Evolutionary conservation across 2,888 invertebrate genomes (phyloP), one percentile per base, ranked within the genome.

Genomic region (Campaea margaritaria): DNA sequence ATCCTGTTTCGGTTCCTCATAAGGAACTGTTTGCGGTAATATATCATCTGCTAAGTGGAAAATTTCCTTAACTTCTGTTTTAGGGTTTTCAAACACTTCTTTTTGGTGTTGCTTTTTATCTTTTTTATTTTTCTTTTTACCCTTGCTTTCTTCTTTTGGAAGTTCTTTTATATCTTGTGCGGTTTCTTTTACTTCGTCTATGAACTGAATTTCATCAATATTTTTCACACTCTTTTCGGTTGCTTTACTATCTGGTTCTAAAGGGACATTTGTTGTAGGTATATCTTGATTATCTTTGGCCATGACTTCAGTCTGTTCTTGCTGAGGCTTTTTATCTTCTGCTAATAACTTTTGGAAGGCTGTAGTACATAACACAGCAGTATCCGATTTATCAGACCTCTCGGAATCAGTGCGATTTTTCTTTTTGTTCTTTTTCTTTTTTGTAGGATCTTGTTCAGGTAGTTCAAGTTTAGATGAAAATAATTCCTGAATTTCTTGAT

Each of bases 361-460:
- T 31, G 82, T 62, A 38, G 83, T 84, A 60, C 86, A 86, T n/a
- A 81, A 74, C 9, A 75, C n/a, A 5, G 68, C 55, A 44, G 83
- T 87, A 38, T 85, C 86, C 13, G 67, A 64, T 62, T 82, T 84
- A 7, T 88, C 89, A 12, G 86, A 86, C 64, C 69, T 84, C 64
- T 90, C 89, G 8, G 87, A 87, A 67, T 90, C 91, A 66, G 68
- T 78, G 0, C 81, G 78, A 63, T 87, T 89, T 62, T 90, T 90
- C 64, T 89, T 90, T 59, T 91, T 90, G 59, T 86, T 89, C 66
- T 90, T 91, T 72, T 90, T 91, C 67, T 83, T 85, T 53, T 76
- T n/a, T n/a, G n/a, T 86, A 1, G 15, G 45, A 53, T 87, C 85
- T 60, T 67, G 72, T 48, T 82, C 79, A n/a, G 36, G 12, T 15